These are phyloP conservation scores for Acanthopleura granulata DNA, from an alignment of 2,888 invertebrate species.

Conservation along the genomic window DNA sequence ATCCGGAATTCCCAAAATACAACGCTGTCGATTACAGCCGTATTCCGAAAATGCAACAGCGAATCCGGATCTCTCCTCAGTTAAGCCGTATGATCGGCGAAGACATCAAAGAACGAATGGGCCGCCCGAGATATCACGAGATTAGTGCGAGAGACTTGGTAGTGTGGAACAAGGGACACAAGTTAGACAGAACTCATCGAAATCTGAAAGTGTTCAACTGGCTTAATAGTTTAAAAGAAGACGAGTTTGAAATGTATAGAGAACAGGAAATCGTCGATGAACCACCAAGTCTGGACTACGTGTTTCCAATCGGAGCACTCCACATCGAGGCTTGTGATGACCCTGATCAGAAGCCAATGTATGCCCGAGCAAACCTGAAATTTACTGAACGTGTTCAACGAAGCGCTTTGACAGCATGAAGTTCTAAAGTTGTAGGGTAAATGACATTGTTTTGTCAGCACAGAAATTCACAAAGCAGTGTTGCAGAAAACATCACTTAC, in stretches of 20 bases:
- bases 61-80: constrained; percentile 58
- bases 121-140: constrained; percentile 57
- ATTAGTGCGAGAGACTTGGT: constrained; percentile 47
- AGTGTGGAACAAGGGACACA: constrained; percentile 49
- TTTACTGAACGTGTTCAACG: neutral
- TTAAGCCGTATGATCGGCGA: constrained; percentile 53
- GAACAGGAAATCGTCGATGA: constrained; percentile 36
- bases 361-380: neutral
- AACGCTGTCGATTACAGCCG: constrained; percentile 51
- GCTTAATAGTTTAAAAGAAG: constrained; percentile 87
- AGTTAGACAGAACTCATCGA: constrained; percentile 69
- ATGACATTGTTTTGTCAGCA: too few relatives aligned
- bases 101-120: constrained; percentile 60
- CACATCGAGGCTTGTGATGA: constrained; percentile 55
- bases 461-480: too few relatives aligned
- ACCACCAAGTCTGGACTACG: constrained; percentile 31
- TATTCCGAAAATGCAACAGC: constrained; percentile 53
- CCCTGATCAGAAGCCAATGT: constrained; percentile 47
- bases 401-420: neutral
- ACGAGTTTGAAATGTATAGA: constrained; percentile 47
- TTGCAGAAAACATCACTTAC: too few relatives aligned
- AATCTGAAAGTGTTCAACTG: constrained; percentile 97
- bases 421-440: neutral
- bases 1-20: constrained; percentile 49
- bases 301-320: constrained; percentile 32